These are phyloP conservation scores for Diorhabda elongata DNA, from an alignment of 1,140 invertebrate species.

Conservation along the genomic window DNA sequence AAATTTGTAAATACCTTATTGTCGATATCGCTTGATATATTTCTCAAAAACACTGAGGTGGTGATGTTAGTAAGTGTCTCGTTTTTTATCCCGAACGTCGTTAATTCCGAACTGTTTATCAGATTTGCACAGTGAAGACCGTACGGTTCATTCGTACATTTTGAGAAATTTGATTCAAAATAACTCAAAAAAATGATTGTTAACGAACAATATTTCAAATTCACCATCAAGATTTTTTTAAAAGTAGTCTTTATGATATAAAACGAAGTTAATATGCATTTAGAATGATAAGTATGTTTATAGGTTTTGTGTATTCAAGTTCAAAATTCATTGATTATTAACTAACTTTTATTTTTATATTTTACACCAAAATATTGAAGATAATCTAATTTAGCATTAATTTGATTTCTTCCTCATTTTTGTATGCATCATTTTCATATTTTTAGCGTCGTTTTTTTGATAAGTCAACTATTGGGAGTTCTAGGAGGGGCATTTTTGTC, in stretches of 20 bases:
- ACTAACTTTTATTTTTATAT: neutral
- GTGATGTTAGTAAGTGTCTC: neutral
- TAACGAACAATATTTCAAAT: neutral
- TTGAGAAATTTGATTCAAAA: neutral
- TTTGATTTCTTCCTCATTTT: too few species aligned
- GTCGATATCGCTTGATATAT: slow-evolving; percentile 9
- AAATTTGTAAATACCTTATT: slow-evolving; percentile 3
- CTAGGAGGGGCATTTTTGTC: too few species aligned
- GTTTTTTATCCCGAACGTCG: neutral
- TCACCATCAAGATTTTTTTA: neutral
- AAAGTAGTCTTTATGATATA: neutral
- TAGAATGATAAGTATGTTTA: neutral
- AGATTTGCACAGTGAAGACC: slow-evolving; percentile 13
- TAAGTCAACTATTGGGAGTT: too few species aligned
- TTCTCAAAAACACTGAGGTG: slow-evolving; percentile 8
- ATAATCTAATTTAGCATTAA: too few species aligned
- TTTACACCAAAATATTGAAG: too few species aligned
- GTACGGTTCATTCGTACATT: slow-evolving; percentile 6
- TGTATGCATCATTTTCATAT: too few species aligned
- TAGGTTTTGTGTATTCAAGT: neutral
- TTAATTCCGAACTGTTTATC: neutral
- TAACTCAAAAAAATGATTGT: neutral
- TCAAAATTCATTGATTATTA: neutral
- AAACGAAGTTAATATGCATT: neutral
- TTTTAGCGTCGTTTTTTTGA: too few species aligned